A percentile compares a stretch with the other conserved stretches of the same genome.
Evolutionary conservation across 2,888 invertebrate genomes (phyloP).

Genomic region (Hoplodrina ambigua): DNA sequence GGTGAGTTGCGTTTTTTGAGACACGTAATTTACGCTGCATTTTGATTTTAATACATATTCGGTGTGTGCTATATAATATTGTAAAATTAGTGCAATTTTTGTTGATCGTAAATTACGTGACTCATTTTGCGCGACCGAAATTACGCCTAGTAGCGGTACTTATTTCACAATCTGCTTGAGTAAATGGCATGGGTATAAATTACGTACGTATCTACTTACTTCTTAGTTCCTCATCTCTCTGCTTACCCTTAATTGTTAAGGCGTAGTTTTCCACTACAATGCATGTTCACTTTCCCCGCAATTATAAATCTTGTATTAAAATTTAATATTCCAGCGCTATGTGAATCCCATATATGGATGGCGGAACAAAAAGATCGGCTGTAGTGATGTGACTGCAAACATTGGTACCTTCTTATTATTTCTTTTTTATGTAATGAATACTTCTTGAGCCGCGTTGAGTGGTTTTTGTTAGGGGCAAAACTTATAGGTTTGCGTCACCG

Average conservation of each 20-base stretch:
- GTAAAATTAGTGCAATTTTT: too few relatives aligned
- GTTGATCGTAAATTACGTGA: too few relatives aligned
- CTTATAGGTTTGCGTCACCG: too few relatives aligned
- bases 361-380: conserved; percentile 28
- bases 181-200: not conserved
- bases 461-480: too few relatives aligned
- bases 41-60: too few relatives aligned
- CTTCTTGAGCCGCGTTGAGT: too few relatives aligned
- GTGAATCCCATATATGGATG: conserved; percentile 46
- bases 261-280: conserved; percentile 53
- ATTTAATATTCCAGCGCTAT: conserved; percentile 33
- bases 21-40: too few relatives aligned
- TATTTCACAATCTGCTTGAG: too few relatives aligned
- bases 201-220: not conserved
- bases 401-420: not conserved
- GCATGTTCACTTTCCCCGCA: conserved; percentile 48
- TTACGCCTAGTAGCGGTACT: too few relatives aligned
- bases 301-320: conserved; percentile 58
- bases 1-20: not conserved
- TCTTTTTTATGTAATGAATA: too few relatives aligned
- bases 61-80: too few relatives aligned
- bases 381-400: conserved; percentile 49
- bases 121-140: too few relatives aligned
- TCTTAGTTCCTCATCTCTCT: conserved; percentile 14
- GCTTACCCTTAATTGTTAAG: conserved; percentile 28